Evolutionary conservation across 2,888 invertebrate genomes (phyloP).

Genomic region (Nymphalis polychloros): DNA sequence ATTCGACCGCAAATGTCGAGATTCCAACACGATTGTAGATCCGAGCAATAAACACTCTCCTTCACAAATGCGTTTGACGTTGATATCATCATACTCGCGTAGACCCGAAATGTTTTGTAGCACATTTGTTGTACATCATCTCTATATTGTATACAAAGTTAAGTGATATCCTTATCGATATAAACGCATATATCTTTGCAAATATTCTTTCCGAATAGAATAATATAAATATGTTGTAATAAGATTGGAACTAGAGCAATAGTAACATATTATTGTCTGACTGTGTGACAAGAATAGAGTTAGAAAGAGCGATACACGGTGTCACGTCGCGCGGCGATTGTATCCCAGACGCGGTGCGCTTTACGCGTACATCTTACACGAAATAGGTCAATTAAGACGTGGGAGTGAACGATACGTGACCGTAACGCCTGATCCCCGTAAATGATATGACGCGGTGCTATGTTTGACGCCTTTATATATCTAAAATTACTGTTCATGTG

Average conservation of each 20-base stretch:
- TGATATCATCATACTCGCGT: slow-evolving; percentile 51
- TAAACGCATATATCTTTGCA: too few relatives aligned
- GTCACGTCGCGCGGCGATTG: slow-evolving; percentile 76
- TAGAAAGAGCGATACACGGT: slow-evolving; percentile 51
- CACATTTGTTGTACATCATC: slow-evolving; percentile 3
- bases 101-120: slow-evolving; percentile 29
- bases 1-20: slow-evolving; percentile 51
- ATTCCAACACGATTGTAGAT: slow-evolving; percentile 57
- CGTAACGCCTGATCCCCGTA: slow-evolving; percentile 70
- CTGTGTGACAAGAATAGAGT: slow-evolving; percentile 54
- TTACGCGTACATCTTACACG: slow-evolving; percentile 73
- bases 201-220: too few relatives aligned
- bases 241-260: slow-evolving; percentile 24
- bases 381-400: slow-evolving; percentile 82
- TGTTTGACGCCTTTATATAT: slow-evolving; percentile 73
- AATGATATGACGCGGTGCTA: slow-evolving; percentile 63
- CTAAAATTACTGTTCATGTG: slow-evolving; percentile 56
- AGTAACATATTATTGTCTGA: slow-evolving; percentile 35
- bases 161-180: too few relatives aligned
- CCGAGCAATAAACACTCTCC: slow-evolving; percentile 59
- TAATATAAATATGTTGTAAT: background rate
- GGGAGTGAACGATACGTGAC: slow-evolving; percentile 78
- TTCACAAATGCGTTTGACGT: slow-evolving; percentile 50
- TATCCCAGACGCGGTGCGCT: slow-evolving; percentile 71
- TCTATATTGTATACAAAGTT: background rate